phyloP scores from a whole-genome alignment of 2,113 vertebrate genomes.

The Melospiza georgiana region DNA sequence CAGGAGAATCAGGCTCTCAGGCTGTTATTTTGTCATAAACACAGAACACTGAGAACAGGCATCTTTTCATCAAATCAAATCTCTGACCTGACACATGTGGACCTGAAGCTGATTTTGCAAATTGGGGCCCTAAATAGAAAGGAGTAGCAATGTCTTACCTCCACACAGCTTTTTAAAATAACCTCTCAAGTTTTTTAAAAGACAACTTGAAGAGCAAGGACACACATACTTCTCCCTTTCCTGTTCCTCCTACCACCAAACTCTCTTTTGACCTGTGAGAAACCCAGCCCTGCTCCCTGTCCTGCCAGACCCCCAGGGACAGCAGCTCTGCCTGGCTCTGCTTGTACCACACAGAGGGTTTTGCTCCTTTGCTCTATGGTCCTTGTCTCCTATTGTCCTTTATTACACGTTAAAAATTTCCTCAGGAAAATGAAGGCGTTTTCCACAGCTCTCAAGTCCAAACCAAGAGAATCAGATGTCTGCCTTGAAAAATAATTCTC shows the following conservation, averaged over 20 bases:
- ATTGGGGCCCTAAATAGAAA: not conserved
- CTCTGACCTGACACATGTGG: not conserved
- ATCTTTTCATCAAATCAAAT: not conserved
- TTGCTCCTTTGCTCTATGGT: not conserved
- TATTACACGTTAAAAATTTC: not conserved
- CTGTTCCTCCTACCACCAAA: not conserved
- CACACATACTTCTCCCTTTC: not conserved
- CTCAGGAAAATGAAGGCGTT: no score
- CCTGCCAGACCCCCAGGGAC: not conserved
- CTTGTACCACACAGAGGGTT: accelerated
- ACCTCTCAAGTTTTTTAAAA: accelerated
- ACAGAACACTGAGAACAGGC: not conserved
- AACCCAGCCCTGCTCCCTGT: not conserved
- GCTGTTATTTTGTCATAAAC: not conserved
- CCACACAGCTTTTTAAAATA: not conserved
- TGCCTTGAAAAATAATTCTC: not conserved
- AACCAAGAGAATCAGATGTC: not conserved
- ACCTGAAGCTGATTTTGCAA: slow-evolving; percentile 3
- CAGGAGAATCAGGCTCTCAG: not conserved
- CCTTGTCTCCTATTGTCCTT: not conserved
- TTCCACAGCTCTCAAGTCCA: not conserved
- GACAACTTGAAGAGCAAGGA: not conserved
- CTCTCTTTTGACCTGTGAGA: not conserved
- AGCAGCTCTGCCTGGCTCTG: not conserved
- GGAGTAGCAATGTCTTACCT: not conserved